phyloP scores from a whole-genome alignment of 2,113 vertebrate species.

The Recurvirostra avosetta region DNA sequence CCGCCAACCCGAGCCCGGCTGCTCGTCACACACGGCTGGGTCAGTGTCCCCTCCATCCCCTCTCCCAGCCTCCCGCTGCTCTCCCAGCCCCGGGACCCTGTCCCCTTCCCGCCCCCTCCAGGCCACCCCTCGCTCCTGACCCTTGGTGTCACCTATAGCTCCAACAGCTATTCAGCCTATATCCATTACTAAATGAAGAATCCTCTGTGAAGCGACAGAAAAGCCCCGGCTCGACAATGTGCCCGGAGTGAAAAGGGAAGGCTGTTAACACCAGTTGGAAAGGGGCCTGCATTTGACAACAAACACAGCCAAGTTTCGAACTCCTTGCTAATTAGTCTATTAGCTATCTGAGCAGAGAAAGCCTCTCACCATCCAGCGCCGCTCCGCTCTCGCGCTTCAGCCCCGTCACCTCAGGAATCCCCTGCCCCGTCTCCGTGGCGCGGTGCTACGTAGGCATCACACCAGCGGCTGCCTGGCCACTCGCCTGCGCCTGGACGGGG shows the following conservation, averaged over 20 bases:
- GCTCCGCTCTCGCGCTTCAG: background rate
- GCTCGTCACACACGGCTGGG: accelerated
- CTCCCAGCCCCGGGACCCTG: background rate
- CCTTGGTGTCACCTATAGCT: conserved; percentile 14
- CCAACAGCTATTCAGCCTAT: conserved; percentile 31
- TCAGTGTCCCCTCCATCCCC: background rate
- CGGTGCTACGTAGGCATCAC: conserved; percentile 58
- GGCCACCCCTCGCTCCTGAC: background rate
- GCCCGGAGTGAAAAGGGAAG: conserved; percentile 9
- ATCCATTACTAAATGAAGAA: conserved; percentile 37
- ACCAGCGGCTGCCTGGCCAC: conserved; percentile 31
- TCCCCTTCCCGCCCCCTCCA: background rate
- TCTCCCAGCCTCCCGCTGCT: background rate
- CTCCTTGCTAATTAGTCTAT: conserved; percentile 54
- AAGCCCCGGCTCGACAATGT: conserved; percentile 29
- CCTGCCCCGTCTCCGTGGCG: background rate
- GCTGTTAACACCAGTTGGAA: conserved; percentile 55
- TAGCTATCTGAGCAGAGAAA: conserved; percentile 37
- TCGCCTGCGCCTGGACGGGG: background rate
- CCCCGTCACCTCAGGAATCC: conserved; percentile 36
- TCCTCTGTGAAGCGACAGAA: conserved; percentile 8
- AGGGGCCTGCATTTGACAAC: conserved; percentile 50
- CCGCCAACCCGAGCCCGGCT: background rate
- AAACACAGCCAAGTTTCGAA: conserved; percentile 39
- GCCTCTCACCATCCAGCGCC: background rate